These are phyloP conservation scores for Prosopocoilus inquinatus DNA, from an alignment of 2,888 invertebrate genomes.

Conservation along the genomic window DNA sequence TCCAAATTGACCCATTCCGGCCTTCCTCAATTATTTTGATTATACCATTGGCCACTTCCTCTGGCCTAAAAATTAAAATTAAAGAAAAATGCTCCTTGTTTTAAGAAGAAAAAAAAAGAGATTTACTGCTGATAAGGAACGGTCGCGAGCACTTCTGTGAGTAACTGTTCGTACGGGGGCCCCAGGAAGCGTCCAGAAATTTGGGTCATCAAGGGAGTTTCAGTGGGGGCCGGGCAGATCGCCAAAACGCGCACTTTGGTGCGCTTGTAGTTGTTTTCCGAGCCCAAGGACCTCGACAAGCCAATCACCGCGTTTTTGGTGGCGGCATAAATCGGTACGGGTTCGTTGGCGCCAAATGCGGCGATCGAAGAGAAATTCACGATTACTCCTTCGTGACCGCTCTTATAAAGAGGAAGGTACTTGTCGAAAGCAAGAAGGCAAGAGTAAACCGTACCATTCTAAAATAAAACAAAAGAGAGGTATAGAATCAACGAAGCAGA, in stretches of 20 bases:
- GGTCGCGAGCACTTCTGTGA: too few species aligned
- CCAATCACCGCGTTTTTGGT: conserved; percentile 11
- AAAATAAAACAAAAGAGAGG: not conserved
- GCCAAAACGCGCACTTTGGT: conserved; percentile 10
- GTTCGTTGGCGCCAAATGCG: conserved; percentile 1
- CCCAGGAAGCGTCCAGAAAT: not conserved
- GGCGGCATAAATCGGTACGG: conserved; percentile 8
- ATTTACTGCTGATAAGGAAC: too few species aligned
- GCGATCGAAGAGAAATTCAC: conserved; percentile 13
- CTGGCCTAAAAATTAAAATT: conserved; percentile 24
- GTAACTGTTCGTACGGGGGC: not conserved
- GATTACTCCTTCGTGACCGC: conserved; percentile 9
- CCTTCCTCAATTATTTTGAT: conserved; percentile 47
- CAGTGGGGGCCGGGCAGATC: conserved; percentile 12
- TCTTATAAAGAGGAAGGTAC: conserved; percentile 14
- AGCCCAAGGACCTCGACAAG: conserved; percentile 3
- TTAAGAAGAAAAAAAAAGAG: not conserved
- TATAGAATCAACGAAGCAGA: not conserved
- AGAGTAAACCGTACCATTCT: conserved; percentile 14
- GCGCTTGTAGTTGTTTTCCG: conserved; percentile 1
- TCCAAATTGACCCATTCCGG: conserved; percentile 50
- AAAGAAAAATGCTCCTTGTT: too few species aligned
- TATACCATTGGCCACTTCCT: conserved; percentile 49
- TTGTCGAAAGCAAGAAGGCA: conserved; percentile 9
- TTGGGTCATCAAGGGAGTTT: not conserved